Base-by-base conservation (phyloP, 2,888 invertebrate species). In the Eupithecia inturbata region DNA sequence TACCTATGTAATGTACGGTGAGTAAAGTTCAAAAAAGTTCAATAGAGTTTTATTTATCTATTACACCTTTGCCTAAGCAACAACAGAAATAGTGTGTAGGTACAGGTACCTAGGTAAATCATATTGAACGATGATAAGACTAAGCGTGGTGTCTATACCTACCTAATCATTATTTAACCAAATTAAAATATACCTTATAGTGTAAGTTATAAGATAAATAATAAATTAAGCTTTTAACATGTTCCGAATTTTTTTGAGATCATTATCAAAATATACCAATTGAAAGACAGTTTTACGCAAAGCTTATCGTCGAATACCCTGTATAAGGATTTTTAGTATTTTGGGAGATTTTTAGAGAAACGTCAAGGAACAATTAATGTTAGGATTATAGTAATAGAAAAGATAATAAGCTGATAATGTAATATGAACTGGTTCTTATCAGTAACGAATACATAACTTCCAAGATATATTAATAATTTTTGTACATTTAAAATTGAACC, bases 321-420 rank as follows among this genome's bases (percentile, higher is more conserved):
- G 57, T 10, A 19, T 22, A 41, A 10, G 1, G 76, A 36, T 16
- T 1, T 16, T 31, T 64, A 2, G 49, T 79, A 73, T 4, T 81
- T 83, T 71, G 0, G 5, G 77, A 79, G 76, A 81, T 80, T 86
- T 70, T 74, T 45, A 9, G 64, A 71, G 73, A 85, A 88, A 89
- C 73, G 60, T 75, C 2, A 12, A 69, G 88, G 89, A 86, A 89
- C 89, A 84, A n/a, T n/a, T n/a, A 87, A 89, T 84, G 39, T 81
- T n/a, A 68, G 89, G 88, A 89, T 90, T 90, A 90, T 77, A 69
- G 28, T 80, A 82, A 87, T 87, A 78, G 74, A 31, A 75, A 45
- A 49, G 72, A 77, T 79, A 22, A 64, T n/a, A 62, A 19, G 19
- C 36, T 22, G 63, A 36, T 33, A n/a, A n/a, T 31, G 31, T 36